A percentile compares a stretch with the other conserved stretches of the same genome.
phyloP scores from a whole-genome alignment of 1,140 invertebrate species.

The Ceratina japonica region DNA sequence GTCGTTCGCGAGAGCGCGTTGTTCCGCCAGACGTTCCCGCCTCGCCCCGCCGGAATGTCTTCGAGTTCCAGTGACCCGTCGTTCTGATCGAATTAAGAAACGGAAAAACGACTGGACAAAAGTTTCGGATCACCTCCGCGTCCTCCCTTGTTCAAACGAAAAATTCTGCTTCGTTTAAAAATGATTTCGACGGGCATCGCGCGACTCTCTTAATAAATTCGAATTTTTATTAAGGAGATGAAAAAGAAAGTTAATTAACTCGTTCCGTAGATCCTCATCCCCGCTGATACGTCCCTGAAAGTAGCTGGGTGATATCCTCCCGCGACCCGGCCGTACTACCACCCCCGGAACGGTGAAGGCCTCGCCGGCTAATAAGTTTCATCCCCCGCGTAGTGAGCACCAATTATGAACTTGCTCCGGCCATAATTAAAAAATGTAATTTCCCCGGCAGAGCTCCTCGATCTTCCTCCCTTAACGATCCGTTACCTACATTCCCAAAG shows the following conservation, averaged over 20 bases:
- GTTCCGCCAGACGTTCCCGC: background rate
- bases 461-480: conserved; percentile 64
- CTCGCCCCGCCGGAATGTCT: background rate
- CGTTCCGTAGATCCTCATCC: background rate
- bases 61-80: background rate
- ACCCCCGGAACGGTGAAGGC: conserved; percentile 66
- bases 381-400: conserved; percentile 79
- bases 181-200: too few relatives aligned
- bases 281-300: conserved; percentile 65
- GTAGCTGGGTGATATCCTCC: conserved; percentile 59
- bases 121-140: background rate
- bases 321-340: conserved; percentile 68
- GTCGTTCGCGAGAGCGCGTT: conserved; percentile 2
- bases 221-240: too few relatives aligned
- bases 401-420: conserved; percentile 77
- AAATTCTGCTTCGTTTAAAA: too few relatives aligned
- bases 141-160: background rate
- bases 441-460: conserved; percentile 61
- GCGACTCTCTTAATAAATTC: too few relatives aligned
- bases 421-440: conserved; percentile 78
- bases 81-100: background rate
- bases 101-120: background rate
- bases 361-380: conserved; percentile 77
- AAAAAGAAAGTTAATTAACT: conserved; percentile 15
- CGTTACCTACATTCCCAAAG: conserved; percentile 51